Conservation (phyloP, 2,113 vertebrate genomes). For the Tragulus kanchil region DNA sequence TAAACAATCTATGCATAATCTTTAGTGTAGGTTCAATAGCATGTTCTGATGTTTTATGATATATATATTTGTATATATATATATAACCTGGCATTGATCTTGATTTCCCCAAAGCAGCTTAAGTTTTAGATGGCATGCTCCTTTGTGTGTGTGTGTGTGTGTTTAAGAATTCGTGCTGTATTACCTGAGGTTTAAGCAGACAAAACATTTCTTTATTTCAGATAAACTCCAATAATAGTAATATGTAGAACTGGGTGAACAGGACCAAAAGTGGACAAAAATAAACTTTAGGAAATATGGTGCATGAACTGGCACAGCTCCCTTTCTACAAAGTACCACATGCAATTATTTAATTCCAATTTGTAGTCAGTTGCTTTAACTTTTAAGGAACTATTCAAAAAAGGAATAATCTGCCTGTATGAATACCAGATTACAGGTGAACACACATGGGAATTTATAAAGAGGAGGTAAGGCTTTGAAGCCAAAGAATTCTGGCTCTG, state of each 20-base stretch:
- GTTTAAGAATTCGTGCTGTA: neutral
- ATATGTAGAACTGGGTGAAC: neutral
- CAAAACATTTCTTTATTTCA: neutral
- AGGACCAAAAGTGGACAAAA: neutral
- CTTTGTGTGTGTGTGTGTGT: neutral
- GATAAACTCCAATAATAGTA: neutral
- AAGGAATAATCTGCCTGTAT: neutral
- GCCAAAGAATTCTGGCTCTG: neutral
- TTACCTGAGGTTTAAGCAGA: neutral
- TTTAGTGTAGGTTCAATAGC: neutral
- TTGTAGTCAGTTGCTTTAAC: neutral
- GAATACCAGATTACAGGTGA: neutral
- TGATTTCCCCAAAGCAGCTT: neutral
- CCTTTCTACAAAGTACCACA: neutral
- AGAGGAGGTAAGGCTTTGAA: neutral
- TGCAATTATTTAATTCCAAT: neutral
- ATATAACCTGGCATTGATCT: neutral
- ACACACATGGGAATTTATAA: neutral
- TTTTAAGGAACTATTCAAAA: neutral
- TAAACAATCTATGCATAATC: neutral
- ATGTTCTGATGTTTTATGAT: neutral
- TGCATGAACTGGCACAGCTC: neutral
- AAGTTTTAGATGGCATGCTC: neutral
- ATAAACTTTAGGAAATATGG: neutral
- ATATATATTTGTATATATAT: no score